These are phyloP conservation scores for Phortica variegata DNA, from an alignment of 1,140 invertebrate species.

Conservation along the genomic window DNA sequence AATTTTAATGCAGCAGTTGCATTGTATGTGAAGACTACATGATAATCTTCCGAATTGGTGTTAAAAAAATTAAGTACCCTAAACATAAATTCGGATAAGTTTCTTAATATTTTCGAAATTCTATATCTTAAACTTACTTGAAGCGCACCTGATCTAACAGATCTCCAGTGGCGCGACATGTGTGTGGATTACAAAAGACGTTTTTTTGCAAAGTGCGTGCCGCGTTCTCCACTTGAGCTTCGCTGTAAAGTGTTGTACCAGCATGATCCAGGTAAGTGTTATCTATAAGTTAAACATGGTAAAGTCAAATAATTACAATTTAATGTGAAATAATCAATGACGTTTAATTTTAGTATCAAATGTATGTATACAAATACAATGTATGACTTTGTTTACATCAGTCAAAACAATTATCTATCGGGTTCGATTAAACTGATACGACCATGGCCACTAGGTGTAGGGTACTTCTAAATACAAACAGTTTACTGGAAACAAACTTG, in stretches of 20 bases:
- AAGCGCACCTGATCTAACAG: constrained; percentile 78
- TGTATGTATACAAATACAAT: background rate
- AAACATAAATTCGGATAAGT: constrained; percentile 20
- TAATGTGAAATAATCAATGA: too few species aligned
- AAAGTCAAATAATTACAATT: constrained; percentile 7
- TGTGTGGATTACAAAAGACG: constrained; percentile 88
- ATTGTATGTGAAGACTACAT: constrained; percentile 87
- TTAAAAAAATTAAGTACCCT: constrained; percentile 82
- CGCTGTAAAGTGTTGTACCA: constrained; percentile 80
- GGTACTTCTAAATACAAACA: background rate
- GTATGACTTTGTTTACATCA: background rate
- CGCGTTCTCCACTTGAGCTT: constrained; percentile 70
- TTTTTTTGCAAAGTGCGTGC: constrained; percentile 67
- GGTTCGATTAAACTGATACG: background rate
- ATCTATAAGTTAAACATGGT: constrained; percentile 59
- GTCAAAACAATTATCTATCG: background rate
- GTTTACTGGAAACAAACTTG: background rate
- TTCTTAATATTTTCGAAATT: background rate
- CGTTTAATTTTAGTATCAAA: background rate
- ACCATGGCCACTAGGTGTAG: constrained; percentile 23
- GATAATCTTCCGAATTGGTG: constrained; percentile 77
- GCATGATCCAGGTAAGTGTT: constrained; percentile 88
- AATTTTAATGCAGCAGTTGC: constrained; percentile 82
- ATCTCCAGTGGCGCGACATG: constrained; percentile 75
- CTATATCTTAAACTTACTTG: constrained; percentile 60